Evolutionary conservation across 2,888 invertebrate genomes (phyloP), one percentile per base, ranked within the genome.

Genomic region (Leistus spinibarbis): DNA sequence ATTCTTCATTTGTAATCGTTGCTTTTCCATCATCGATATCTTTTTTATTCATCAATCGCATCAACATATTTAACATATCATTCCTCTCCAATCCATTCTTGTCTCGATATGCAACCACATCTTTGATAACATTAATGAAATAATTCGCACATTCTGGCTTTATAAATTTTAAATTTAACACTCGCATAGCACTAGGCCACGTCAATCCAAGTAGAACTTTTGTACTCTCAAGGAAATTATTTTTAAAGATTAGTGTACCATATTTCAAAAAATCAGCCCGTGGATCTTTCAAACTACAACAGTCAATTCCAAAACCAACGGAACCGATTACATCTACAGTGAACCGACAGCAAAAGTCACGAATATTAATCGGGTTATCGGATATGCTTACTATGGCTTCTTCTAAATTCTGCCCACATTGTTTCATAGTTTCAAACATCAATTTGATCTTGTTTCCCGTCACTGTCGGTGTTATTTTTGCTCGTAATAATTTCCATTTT

Each of bases 381-480:
- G 13, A 16, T 13, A 60, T 63, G n/a, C 19, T 68, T 27, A 40
- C 60, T 10, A 65, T 27, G n/a, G 54, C n/a, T 10, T 66, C 20
- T 4, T 78, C 77, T 17, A 84, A 78, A 57, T 80, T 79, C 24
- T 79, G 65, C 1, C 83, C 82, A 53, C 83, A 85, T 22, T 84
- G 82, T 20, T 82, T 76, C 79, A 87, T 84, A n/a, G 86, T 80
- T 0, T 83, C 82, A 23, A 86, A 83, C 86, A 88, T 87, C 53
- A 81, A 81, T 78, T 84, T 87, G 76, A 88, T 81, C 78, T 87
- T 88, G 17, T 86, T 86, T 1, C 85, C 83, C 0, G 88, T 86
- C 78, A 88, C 84, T 0, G 86, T 85, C 0, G 88, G 88, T 0
- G 86, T 85, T 22, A 88, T 81, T 69, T 87, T 87, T 0, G 84